Percentiles rank a stretch among this genome's conserved stretches.
Conservation (phyloP, 2,888 invertebrate genomes). For the Vannuccia rotundouncinata region DNA sequence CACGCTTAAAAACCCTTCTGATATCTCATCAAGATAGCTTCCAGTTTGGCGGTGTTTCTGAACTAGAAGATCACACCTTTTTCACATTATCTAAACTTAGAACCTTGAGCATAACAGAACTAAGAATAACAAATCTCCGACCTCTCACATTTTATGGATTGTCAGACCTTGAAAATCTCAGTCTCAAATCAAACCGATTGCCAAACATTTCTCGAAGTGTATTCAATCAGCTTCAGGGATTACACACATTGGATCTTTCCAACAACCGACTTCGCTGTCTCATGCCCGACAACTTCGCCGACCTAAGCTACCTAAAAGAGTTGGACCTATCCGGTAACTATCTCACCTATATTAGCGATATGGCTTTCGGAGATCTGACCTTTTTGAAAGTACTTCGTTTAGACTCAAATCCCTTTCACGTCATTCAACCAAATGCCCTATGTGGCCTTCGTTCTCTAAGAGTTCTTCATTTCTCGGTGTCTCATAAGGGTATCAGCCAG, state of each 20-base stretch:
- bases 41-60: neutral
- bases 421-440: constrained; percentile 31
- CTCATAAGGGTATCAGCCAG: neutral
- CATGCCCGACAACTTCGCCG: constrained; percentile 3
- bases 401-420: constrained; percentile 32
- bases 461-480: neutral
- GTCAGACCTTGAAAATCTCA: neutral
- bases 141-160: neutral
- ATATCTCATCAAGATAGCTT: neutral
- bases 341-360: constrained; percentile 26
- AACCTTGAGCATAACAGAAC: neutral
- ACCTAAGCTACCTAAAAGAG: neutral
- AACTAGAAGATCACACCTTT: neutral
- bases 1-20: neutral
- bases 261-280: constrained; percentile 29
- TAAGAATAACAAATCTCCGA: neutral
- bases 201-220: neutral
- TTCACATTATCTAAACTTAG: neutral
- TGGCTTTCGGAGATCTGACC: constrained; percentile 3
- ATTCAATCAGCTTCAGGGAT: constrained; percentile 8
- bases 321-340: constrained; percentile 14
- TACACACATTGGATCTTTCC: neutral
- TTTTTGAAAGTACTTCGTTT: constrained; percentile 12
- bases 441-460: constrained; percentile 23
- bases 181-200: neutral